phyloP scores from a whole-genome alignment of 2,797 vertebrate genomes.

The Diceros bicornis region DNA sequence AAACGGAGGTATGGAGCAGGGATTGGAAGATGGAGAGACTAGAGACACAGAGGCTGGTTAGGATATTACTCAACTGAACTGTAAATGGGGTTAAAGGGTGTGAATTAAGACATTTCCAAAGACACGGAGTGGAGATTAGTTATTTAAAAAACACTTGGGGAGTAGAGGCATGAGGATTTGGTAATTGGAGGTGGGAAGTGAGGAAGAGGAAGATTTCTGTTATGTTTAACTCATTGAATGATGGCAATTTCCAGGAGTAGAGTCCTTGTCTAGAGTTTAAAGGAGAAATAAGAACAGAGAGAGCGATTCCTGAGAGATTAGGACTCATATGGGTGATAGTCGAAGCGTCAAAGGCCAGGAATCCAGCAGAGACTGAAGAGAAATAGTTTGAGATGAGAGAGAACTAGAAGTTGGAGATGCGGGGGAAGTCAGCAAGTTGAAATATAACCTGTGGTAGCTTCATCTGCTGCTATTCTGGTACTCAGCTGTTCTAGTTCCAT shows the following conservation, averaged over 20 bases:
- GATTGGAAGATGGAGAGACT: background rate
- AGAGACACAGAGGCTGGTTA: background rate
- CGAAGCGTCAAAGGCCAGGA: background rate
- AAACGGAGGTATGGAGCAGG: background rate
- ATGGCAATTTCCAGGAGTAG: background rate
- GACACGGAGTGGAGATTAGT: background rate
- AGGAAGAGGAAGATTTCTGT: background rate
- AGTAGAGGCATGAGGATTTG: background rate
- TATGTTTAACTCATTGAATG: background rate
- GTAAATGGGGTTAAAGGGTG: too few species aligned
- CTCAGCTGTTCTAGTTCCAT: background rate
- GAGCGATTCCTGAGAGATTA: fast-evolving
- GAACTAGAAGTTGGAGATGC: fast-evolving
- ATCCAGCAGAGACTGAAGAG: background rate
- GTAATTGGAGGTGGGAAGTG: background rate
- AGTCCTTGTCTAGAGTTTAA: background rate
- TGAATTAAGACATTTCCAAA: background rate
- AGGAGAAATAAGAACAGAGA: background rate
- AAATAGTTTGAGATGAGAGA: too few species aligned
- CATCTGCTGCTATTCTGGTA: background rate
- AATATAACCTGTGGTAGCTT: background rate
- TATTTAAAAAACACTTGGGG: background rate
- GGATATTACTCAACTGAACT: too few species aligned
- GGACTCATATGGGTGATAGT: fast-evolving
- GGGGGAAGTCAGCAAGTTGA: too few species aligned